These are phyloP conservation scores for Mormyrops boulengeri DNA, from an alignment of 2,797 vertebrate species.

Conservation along the genomic window DNA sequence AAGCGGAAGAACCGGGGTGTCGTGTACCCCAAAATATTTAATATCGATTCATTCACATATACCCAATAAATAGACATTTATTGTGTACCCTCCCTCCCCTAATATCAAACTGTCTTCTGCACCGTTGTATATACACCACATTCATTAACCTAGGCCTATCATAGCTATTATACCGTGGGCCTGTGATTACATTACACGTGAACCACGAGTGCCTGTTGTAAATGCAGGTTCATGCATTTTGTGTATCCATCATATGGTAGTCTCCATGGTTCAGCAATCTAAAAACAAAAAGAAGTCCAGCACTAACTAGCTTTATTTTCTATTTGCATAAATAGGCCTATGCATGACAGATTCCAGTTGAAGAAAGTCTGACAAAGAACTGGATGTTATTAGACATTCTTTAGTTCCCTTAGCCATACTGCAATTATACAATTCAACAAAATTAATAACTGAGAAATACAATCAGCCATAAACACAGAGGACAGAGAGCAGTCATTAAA, in stretches of 20 bases:
- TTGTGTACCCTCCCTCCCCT: background rate
- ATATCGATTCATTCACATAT: background rate
- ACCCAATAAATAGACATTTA: background rate
- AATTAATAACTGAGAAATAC: background rate
- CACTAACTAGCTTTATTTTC: background rate
- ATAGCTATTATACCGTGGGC: background rate
- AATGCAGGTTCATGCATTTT: background rate
- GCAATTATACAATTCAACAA: background rate
- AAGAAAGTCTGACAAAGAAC: background rate
- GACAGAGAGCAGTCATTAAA: background rate
- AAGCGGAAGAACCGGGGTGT: background rate
- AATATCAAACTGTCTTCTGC: background rate
- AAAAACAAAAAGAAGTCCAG: background rate
- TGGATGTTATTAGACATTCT: background rate
- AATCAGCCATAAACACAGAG: background rate
- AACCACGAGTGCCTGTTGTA: background rate
- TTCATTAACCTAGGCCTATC: background rate
- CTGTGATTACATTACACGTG: background rate
- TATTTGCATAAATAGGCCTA: background rate
- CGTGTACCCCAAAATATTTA: background rate
- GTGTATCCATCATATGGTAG: background rate
- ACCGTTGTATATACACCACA: background rate
- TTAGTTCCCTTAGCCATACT: background rate
- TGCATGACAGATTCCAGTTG: background rate
- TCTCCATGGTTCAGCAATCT: background rate